phyloP scores from a whole-genome alignment of 2,113 vertebrate species.

The Chionomys nivalis region DNA sequence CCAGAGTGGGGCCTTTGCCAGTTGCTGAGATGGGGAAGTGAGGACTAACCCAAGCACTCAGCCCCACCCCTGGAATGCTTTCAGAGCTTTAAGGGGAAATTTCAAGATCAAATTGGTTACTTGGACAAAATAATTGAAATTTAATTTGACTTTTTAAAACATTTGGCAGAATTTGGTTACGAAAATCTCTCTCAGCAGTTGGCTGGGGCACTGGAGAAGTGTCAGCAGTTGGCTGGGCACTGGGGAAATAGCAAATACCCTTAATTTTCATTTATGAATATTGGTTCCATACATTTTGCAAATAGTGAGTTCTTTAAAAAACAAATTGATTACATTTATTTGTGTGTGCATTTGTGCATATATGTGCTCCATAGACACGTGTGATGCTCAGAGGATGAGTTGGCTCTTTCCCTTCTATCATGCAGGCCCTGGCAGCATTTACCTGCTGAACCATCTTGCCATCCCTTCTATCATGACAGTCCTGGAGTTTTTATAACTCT shows the following conservation, averaged over 20 bases:
- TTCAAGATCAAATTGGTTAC: slow-evolving; percentile 48
- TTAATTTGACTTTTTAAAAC: slow-evolving; percentile 56
- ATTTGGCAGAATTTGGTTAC: slow-evolving; percentile 53
- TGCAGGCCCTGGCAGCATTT: neutral
- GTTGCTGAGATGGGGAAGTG: neutral
- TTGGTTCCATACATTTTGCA: slow-evolving; percentile 33
- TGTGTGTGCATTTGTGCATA: neutral
- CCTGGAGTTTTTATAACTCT: neutral
- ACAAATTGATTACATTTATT: no score
- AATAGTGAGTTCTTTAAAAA: neutral
- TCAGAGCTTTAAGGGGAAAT: slow-evolving; percentile 39
- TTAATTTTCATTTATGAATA: slow-evolving; percentile 35
- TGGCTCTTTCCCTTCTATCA: neutral
- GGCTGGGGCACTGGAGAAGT: neutral
- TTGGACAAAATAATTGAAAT: slow-evolving; percentile 55
- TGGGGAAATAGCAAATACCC: neutral
- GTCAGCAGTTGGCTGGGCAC: neutral
- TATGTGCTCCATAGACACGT: neutral
- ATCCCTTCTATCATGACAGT: no score
- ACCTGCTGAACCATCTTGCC: neutral
- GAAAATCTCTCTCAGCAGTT: neutral
- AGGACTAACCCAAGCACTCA: neutral
- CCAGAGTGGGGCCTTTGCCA: neutral
- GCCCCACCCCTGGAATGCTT: neutral
- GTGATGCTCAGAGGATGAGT: neutral